phyloP scores from a whole-genome alignment of 2,888 invertebrate genomes.

The Hipparchia sbordonii region DNA sequence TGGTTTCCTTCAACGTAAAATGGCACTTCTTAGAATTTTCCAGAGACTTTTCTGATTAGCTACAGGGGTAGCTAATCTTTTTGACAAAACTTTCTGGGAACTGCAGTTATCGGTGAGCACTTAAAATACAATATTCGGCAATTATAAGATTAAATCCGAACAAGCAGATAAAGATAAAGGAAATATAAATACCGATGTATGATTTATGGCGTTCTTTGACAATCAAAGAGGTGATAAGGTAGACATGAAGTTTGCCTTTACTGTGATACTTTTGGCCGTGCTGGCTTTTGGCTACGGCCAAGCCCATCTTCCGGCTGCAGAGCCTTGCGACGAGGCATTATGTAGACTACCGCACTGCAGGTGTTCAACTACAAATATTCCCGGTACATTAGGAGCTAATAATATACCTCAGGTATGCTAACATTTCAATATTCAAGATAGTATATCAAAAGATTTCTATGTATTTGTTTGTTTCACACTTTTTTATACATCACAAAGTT shows the following conservation, averaged over 20 bases:
- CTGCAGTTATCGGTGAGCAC: constrained; percentile 5
- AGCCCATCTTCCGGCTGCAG: constrained; percentile 48
- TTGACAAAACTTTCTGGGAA: too few relatives aligned
- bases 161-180: constrained; percentile 22
- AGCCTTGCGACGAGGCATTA: constrained; percentile 56
- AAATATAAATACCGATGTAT: constrained; percentile 27
- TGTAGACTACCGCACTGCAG: constrained; percentile 81
- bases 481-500: too few relatives aligned
- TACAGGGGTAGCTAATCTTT: too few relatives aligned
- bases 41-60: too few relatives aligned
- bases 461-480: too few relatives aligned
- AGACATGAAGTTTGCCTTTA: constrained; percentile 26
- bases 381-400: constrained; percentile 64
- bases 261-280: constrained; percentile 16
- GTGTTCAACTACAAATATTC: constrained; percentile 75
- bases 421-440: background rate
- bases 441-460: background rate
- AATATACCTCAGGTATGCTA: constrained; percentile 79
- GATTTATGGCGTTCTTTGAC: constrained; percentile 15
- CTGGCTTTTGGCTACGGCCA: constrained; percentile 13
- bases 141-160: constrained; percentile 20
- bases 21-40: too few relatives aligned
- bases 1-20: too few relatives aligned
- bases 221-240: background rate
- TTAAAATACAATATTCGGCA: constrained; percentile 13